Evolutionary conservation across 2,113 vertebrate genomes (phyloP).

Genomic region (Oxyura jamaicensis): DNA sequence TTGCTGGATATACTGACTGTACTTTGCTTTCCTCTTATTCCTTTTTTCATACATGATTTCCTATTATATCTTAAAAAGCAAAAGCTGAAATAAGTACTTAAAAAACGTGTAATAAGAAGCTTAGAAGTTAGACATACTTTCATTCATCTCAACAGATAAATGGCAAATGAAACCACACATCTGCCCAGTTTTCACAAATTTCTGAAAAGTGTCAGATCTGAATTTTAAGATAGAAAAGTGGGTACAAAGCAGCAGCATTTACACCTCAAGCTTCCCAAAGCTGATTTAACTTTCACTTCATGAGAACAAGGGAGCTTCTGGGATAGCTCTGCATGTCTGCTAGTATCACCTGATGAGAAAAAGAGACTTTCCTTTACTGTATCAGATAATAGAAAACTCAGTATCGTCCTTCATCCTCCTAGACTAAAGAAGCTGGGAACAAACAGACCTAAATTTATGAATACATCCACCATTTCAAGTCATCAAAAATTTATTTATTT

Average conservation of each 20-base stretch:
- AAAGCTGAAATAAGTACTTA: neutral
- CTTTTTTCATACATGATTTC: neutral
- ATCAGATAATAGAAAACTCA: neutral
- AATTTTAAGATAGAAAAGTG: no score
- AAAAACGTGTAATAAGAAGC: neutral
- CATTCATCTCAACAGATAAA: neutral
- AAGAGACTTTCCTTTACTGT: neutral
- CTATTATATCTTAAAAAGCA: neutral
- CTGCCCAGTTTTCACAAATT: neutral
- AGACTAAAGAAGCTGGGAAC: neutral
- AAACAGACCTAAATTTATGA: neutral
- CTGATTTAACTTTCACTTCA: neutral
- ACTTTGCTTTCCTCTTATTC: neutral
- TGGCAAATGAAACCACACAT: neutral
- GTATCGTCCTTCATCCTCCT: neutral
- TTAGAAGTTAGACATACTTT: neutral
- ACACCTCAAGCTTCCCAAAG: neutral
- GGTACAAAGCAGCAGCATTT: neutral
- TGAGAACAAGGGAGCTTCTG: neutral
- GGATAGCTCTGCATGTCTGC: neutral
- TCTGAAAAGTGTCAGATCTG: neutral
- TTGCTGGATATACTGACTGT: neutral
- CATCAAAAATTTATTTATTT: neutral
- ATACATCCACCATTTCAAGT: neutral
- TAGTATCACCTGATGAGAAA: neutral